Evolutionary conservation across 2,113 vertebrate genomes (phyloP).

Genomic region (Crocuta crocuta): DNA sequence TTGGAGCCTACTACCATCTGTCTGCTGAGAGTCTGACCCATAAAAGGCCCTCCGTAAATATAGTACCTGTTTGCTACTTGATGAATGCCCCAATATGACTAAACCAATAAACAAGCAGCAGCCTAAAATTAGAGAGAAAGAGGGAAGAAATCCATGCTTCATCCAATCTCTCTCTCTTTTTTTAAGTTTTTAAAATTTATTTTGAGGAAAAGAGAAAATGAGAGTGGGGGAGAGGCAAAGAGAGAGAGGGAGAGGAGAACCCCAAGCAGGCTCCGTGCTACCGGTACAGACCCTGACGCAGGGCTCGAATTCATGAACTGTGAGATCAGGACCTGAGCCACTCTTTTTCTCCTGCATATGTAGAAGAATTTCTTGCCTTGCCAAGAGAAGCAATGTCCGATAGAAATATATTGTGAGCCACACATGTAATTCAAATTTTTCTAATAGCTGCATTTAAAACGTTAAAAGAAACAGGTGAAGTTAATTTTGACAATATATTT

Average conservation of each 20-base stretch:
- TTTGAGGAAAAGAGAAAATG: too few relatives aligned
- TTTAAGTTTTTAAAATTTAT: too few relatives aligned
- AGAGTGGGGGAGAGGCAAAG: too few relatives aligned
- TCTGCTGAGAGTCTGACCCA: not conserved
- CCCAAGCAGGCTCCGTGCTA: too few relatives aligned
- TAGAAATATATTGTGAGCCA: not conserved
- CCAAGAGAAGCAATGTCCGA: not conserved
- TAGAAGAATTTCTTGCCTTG: not conserved
- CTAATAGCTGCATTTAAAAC: not conserved
- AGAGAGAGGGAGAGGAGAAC: too few relatives aligned
- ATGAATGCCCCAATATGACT: not conserved
- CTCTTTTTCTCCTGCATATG: not conserved
- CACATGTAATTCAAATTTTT: not conserved
- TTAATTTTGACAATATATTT: not conserved
- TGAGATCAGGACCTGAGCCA: too few relatives aligned
- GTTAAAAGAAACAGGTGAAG: not conserved
- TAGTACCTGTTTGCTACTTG: not conserved
- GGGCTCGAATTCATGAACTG: too few relatives aligned
- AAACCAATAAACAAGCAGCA: not conserved
- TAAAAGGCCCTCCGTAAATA: not conserved
- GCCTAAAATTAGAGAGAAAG: not conserved
- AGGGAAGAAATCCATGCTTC: not conserved
- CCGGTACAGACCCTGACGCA: too few relatives aligned
- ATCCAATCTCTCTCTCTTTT: not conserved
- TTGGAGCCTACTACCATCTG: not conserved